Percentiles rank a stretch among this genome's conserved stretches.
Evolutionary conservation across 2,888 invertebrate species (phyloP).

Genomic region (Liposcelis brunnea): DNA sequence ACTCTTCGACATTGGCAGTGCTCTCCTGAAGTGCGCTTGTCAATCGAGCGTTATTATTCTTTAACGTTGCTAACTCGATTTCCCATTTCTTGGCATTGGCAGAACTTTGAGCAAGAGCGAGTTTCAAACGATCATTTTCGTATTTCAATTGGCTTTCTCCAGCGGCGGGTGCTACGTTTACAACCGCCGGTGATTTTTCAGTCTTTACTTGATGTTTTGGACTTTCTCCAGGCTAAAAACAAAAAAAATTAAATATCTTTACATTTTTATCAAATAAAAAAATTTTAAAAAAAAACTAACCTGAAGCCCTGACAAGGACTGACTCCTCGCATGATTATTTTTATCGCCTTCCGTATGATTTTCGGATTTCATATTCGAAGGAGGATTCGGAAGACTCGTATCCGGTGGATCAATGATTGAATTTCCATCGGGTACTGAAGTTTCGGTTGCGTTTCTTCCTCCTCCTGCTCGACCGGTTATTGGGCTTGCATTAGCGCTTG

Average conservation of each 20-base stretch:
- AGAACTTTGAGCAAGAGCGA: conserved; percentile 90
- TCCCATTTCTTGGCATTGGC: conserved; percentile 99
- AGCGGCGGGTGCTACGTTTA: conserved; percentile 25
- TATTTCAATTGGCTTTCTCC: conserved; percentile 82
- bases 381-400: conserved; percentile 21
- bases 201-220: conserved; percentile 38
- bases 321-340: conserved; percentile 21
- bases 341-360: conserved; percentile 13
- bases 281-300: too few relatives aligned
- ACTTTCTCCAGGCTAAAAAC: conserved; percentile 32
- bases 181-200: conserved; percentile 25
- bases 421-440: background rate
- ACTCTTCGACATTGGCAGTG: conserved; percentile 94
- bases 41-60: conserved; percentile 87
- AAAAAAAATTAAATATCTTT: conserved; percentile 5
- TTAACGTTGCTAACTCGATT: conserved; percentile 84
- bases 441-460: conserved; percentile 10
- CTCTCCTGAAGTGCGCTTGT: conserved; percentile 90
- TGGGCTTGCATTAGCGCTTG: conserved; percentile 76
- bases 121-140: conserved; percentile 89
- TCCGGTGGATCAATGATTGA: conserved; percentile 30
- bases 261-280: too few relatives aligned
- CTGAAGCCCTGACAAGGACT: conserved; percentile 27
- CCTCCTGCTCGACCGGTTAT: conserved; percentile 46
- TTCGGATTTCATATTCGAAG: conserved; percentile 13